A percentile compares a stretch with the other conserved stretches of the same genome.
These are phyloP conservation scores for Darevskia mixta DNA, from an alignment of 2,797 vertebrate species.

Conservation along the genomic window DNA sequence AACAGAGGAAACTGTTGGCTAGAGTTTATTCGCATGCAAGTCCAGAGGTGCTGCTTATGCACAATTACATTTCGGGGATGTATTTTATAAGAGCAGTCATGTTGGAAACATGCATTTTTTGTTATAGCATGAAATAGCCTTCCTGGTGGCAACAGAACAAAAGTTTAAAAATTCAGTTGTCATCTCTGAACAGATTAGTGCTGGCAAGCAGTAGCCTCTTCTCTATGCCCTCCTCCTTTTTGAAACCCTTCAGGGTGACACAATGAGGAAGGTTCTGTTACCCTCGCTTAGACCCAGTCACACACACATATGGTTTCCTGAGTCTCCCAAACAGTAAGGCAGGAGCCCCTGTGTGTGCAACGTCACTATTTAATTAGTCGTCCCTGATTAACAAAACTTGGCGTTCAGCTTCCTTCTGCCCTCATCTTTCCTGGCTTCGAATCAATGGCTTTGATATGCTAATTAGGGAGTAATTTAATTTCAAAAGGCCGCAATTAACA, in stretches of 20 bases:
- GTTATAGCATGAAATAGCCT: background rate
- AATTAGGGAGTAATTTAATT: conserved; percentile 99
- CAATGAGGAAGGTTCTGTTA: conserved; percentile 50
- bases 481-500: conserved; percentile 99
- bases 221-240: background rate
- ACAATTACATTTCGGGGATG: background rate
- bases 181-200: background rate
- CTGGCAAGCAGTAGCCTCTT: background rate
- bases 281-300: background rate
- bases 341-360: conserved; percentile 70
- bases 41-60: background rate
- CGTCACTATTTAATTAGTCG: conserved; percentile 97
- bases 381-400: conserved; percentile 99
- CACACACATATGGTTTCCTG: conserved; percentile 1
- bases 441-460: conserved; percentile 99
- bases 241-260: conserved; percentile 4
- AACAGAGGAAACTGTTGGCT: background rate
- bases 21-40: background rate
- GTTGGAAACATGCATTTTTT: background rate
- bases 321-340: conserved; percentile 33
- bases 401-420: conserved; percentile 96
- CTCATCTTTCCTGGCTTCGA: conserved; percentile 90
- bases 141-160: background rate
- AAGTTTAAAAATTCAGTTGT: background rate
- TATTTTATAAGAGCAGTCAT: background rate